Conservation (phyloP, 2,113 vertebrate species). For the Abramis brama region DNA sequence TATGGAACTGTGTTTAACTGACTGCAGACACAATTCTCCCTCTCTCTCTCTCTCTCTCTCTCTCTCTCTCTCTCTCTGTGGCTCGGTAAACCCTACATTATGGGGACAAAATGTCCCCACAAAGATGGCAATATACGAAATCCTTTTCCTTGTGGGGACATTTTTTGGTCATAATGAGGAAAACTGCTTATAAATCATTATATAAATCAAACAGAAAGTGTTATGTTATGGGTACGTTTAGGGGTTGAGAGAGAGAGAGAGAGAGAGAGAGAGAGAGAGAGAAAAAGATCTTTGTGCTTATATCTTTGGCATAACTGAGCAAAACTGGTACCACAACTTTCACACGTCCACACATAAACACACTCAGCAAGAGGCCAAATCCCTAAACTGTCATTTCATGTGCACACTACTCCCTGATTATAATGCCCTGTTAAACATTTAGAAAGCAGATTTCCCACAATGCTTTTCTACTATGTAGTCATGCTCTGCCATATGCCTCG, state of each 20-base stretch:
- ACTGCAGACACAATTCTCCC: not conserved
- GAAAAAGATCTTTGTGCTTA: not conserved
- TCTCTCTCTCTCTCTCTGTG: too few relatives aligned
- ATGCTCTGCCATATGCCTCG: not conserved
- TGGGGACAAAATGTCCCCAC: too few relatives aligned
- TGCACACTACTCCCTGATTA: not conserved
- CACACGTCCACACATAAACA: conserved; percentile 20
- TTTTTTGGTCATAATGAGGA: too few relatives aligned
- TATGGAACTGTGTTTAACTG: not conserved
- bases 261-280: too few relatives aligned
- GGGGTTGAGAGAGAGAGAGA: too few relatives aligned
- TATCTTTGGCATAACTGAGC: conserved; percentile 19
- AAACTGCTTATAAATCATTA: too few relatives aligned
- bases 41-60: too few relatives aligned
- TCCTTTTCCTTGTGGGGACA: too few relatives aligned
- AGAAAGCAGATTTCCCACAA: not conserved
- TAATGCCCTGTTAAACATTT: not conserved
- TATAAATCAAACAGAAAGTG: too few relatives aligned
- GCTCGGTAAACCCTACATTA: too few relatives aligned
- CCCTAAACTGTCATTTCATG: conserved; percentile 12
- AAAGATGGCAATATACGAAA: too few relatives aligned
- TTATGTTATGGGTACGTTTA: too few relatives aligned
- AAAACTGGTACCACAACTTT: conserved; percentile 10
- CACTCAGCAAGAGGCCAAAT: conserved; percentile 11
- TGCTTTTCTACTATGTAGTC: not conserved